Evolutionary conservation across 2,888 invertebrate species (phyloP), one percentile per base, ranked within the genome.

Genomic region (Tenthredo livida): DNA sequence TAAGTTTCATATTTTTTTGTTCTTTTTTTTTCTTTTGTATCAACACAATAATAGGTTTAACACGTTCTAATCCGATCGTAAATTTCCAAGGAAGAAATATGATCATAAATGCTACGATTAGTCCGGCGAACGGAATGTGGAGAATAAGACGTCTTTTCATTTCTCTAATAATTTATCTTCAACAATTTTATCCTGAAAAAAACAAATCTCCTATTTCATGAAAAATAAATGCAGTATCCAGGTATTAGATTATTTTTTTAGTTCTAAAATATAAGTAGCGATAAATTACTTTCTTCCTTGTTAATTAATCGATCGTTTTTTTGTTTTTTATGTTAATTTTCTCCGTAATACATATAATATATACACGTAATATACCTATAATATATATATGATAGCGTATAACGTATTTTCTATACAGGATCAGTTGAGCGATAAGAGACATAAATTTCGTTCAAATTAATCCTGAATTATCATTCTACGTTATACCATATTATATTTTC

Each of bases 401-500:
- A 43, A 73, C 40, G 43, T 43, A 73, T 77, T 33, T 47, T 33
- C 50, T 2, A 77, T 33, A 54, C 77, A 54, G 33, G 50, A 77
- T 54, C 4, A 17, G 17, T 54, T n/a, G 4, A 25, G 21, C 61
- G 21, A 40, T 25, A 21, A 25, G 9, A 25, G 10, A 3, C 25
- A 25, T 29, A 9, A 77, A 29, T 50, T 50, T 77, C 47, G 58
- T 5, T n/a, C 12, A 25, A 78, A 15, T 17, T 25, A 78, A 78
- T 78, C 77, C 77, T 37, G 40, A 2, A 77, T 17, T 1, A 12
- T 67, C 15, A 54, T 54, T 54, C 15, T 73, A 21, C 61, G 61
- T 37, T 73, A 21, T 61, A 80, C 77, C 33, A 37, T 37, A 37
- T 37, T 33, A 37, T 43, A 17, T 43, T 83, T 78, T 83, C 84